phyloP scores from a whole-genome alignment of 2,888 invertebrate genomes.

The Agrotis segetum region DNA sequence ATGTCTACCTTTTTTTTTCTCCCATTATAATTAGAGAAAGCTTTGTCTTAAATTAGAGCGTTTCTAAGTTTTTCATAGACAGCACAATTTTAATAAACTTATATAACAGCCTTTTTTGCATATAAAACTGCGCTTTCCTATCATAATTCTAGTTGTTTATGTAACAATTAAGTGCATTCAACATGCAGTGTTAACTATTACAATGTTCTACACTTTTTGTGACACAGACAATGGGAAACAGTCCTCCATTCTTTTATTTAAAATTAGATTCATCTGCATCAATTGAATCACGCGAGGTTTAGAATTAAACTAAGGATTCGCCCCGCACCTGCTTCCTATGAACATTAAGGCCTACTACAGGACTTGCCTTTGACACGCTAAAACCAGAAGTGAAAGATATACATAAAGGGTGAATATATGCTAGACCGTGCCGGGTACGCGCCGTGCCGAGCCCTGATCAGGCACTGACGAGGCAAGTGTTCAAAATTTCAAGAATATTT shows the following conservation, averaged over 20 bases:
- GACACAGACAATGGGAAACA: constrained; percentile 26
- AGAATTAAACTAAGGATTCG: constrained; percentile 10
- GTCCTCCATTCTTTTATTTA: constrained; percentile 19
- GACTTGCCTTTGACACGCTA: too few relatives aligned
- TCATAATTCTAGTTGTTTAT: constrained; percentile 34
- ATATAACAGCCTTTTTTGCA: constrained; percentile 13
- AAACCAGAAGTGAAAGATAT: too few relatives aligned
- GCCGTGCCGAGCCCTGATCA: too few relatives aligned
- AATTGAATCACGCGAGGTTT: constrained; percentile 26
- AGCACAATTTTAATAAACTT: constrained; percentile 23
- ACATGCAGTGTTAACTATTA: constrained; percentile 33
- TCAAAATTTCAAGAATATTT: too few relatives aligned
- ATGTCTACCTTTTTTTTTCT: neutral
- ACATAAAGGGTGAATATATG: too few relatives aligned
- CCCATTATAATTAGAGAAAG: neutral
- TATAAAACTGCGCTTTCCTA: neutral
- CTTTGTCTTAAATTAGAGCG: too few relatives aligned
- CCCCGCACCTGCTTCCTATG: neutral
- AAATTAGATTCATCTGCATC: constrained; percentile 25
- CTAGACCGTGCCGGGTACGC: too few relatives aligned
- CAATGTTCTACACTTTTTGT: constrained; percentile 40
- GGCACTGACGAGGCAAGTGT: too few relatives aligned
- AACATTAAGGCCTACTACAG: neutral
- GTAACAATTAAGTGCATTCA: constrained; percentile 40
- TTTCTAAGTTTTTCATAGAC: neutral